Evolutionary conservation across 2,888 invertebrate species (phyloP), one percentile per base, ranked within the genome.

Genomic region (Oxystoma pomonae): DNA sequence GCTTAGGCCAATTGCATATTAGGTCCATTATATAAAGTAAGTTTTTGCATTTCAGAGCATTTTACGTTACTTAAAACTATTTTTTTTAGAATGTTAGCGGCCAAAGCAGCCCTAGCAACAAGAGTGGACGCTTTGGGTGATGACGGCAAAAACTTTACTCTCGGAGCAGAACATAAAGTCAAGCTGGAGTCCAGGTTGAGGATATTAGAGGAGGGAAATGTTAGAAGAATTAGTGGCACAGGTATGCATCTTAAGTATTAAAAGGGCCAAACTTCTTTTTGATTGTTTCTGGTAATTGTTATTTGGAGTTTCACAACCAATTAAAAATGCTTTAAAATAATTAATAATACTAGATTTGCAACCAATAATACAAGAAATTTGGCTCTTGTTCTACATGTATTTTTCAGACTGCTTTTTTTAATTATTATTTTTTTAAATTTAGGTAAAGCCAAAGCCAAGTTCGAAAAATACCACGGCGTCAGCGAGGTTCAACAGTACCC

Each of bases 101-200:
- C 98, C 0, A 99, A 99, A 80, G 92, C 96, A 0, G 87, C 98
- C 0, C 80, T 99, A 35, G 95, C 95, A 0, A 92, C 94, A 0
- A 87, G 99, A 72, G 91, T 96, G 0, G 99, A 99, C 80, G 99
- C 99, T 0, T 87, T 99, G 18, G 97, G 97, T 0, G 98, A 99
- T 77, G 96, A 94, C 52, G 87, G 86, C 0, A 63, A 59, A 16
- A 83, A 82, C 0, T 89, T 90, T 71, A 93, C 94, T 67, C 80
- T 98, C 20, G 98, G 98, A 2, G 88, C 91, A 0, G 92, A 92
- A 73, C 94, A 96, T 76, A 91, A 92, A 76, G 94, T 92, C 0
- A 95, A 92, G 77, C 80, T 99, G 62, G 97, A 98, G 79, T 83
- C 87, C 1, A 84, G 90, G 62, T 77, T 98, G 59, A 80, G 89